Conservation (phyloP, 2,113 vertebrate genomes). For the Okapia johnstoni region DNA sequence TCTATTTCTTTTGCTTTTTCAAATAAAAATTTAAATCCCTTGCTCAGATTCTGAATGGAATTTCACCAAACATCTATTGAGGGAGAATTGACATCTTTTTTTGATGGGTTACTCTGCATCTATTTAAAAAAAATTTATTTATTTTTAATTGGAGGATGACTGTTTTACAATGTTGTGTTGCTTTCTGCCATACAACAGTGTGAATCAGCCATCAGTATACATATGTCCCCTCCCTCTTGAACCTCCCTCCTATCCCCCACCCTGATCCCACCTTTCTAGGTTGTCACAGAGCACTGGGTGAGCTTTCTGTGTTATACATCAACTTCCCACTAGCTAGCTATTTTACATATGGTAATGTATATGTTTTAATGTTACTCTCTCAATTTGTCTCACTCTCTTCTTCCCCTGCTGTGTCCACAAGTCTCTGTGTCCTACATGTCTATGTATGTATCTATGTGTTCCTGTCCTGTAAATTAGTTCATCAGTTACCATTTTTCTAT, state of each 20-base stretch:
- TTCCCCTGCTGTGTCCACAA: neutral
- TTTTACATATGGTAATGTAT: neutral
- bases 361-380: neutral
- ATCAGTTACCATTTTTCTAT: neutral
- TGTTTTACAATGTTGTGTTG: neutral
- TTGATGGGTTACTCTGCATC: neutral
- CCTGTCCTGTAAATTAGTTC: neutral
- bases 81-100: neutral
- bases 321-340: neutral
- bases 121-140: neutral
- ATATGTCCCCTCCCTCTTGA: neutral
- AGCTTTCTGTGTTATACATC: neutral
- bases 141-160: neutral
- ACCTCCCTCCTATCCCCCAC: neutral
- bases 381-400: neutral
- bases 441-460: neutral
- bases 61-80: neutral
- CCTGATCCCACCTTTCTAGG: neutral
- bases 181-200: neutral
- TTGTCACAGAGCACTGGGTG: neutral
- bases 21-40: neutral
- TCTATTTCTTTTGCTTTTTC: neutral
- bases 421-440: neutral
- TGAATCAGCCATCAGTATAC: neutral
- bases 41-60: neutral